Evolutionary conservation across 1,140 invertebrate genomes (phyloP).

Genomic region (Philotrypesis tridentata): DNA sequence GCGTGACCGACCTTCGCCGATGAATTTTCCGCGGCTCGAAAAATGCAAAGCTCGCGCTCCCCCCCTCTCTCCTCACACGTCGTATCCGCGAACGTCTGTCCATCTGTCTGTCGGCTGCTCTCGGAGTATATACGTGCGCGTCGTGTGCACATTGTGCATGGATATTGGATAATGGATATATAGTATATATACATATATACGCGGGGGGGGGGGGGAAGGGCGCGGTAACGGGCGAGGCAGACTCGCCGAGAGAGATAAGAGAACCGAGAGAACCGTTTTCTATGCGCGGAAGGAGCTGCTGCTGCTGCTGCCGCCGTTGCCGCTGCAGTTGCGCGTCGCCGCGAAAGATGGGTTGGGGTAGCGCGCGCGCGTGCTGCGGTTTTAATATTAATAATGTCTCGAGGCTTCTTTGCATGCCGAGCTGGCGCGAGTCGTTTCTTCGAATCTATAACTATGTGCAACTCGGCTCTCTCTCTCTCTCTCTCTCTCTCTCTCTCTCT

Average conservation of each 20-base stretch:
- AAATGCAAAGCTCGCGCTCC: neutral
- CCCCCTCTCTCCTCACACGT: no score
- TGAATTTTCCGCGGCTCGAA: conserved; percentile 4
- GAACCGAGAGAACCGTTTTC: neutral
- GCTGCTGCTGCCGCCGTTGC: no score
- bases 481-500: no score
- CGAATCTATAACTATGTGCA: no score
- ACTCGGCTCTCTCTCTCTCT: no score
- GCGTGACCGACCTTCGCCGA: conserved; percentile 2
- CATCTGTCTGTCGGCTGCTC: neutral
- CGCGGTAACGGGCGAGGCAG: neutral
- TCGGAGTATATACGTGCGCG: no score
- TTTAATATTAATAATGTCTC: neutral
- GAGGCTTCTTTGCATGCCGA: no score
- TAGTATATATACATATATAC: no score
- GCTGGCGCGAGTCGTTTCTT: neutral
- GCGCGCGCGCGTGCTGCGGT: neutral
- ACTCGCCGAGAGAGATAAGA: neutral
- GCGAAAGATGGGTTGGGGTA: neutral
- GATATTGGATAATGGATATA: no score
- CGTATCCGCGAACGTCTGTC: neutral
- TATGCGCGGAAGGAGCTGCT: neutral
- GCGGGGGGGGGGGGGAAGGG: no score
- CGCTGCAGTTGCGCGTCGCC: neutral
- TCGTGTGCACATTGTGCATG: neutral